Evolutionary conservation across 2,113 vertebrate genomes (phyloP).

Genomic region (Hemiscyllium ocellatum): DNA sequence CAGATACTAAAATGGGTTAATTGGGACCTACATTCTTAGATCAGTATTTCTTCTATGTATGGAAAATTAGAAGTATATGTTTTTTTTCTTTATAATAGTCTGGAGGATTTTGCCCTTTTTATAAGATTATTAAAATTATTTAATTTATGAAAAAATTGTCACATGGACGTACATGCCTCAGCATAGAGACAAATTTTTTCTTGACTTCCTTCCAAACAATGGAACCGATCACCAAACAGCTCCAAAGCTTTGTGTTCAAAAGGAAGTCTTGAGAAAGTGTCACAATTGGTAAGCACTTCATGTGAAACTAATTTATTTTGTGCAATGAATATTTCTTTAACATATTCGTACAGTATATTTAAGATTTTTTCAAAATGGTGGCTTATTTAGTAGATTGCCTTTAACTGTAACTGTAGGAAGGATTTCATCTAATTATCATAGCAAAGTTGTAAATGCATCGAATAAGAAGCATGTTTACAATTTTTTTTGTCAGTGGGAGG

Average conservation of each 20-base stretch:
- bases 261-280: slow-evolving; percentile 7
- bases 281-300: neutral
- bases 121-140: neutral
- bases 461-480: neutral
- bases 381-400: neutral
- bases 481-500: neutral
- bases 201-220: neutral
- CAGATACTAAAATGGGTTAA: neutral
- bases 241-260: neutral
- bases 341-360: neutral
- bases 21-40: neutral
- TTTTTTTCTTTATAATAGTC: neutral
- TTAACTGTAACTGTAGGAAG: neutral
- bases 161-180: slow-evolving; percentile 14
- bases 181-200: neutral
- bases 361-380: neutral
- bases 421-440: neutral
- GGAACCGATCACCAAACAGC: neutral
- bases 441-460: neutral
- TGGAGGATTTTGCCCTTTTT: neutral
- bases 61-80: neutral
- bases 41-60: neutral
- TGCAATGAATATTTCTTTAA: neutral
- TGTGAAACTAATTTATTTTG: neutral
- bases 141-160: slow-evolving; percentile 1